Conservation (phyloP, 1,140 invertebrate species). For the Wiebesia pumilae region DNA sequence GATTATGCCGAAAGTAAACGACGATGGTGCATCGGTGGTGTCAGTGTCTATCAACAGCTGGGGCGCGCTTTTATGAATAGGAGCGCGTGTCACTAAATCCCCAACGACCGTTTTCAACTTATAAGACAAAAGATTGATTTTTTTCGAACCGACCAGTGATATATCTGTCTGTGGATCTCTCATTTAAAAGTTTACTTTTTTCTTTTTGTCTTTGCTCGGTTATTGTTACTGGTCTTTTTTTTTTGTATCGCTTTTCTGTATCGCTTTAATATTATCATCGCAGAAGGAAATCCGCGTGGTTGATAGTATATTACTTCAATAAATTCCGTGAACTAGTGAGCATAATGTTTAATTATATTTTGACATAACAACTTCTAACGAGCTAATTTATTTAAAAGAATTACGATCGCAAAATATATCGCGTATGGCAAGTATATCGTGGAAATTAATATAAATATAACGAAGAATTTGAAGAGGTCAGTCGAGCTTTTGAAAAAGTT, state of each 20-base stretch:
- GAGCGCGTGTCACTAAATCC: slow-evolving; percentile 63
- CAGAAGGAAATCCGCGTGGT: too few relatives aligned
- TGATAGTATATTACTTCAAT: too few relatives aligned
- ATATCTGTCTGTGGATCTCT: slow-evolving; percentile 66
- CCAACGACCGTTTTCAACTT: slow-evolving; percentile 67
- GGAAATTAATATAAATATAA: too few relatives aligned
- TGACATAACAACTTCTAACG: too few relatives aligned
- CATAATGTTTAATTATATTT: too few relatives aligned
- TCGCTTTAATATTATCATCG: too few relatives aligned
- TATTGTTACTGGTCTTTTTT: background rate
- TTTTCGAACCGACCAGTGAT: slow-evolving; percentile 64
- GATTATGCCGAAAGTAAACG: slow-evolving; percentile 43
- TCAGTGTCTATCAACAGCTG: slow-evolving; percentile 58
- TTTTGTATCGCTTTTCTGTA: too few relatives aligned
- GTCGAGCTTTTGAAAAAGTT: background rate
- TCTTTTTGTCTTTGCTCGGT: background rate
- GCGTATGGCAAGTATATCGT: too few relatives aligned
- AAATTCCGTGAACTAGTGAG: too few relatives aligned
- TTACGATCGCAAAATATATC: too few relatives aligned
- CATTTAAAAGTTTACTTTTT: slow-evolving; percentile 58
- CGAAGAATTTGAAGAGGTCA: too few relatives aligned
- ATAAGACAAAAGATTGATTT: slow-evolving; percentile 72
- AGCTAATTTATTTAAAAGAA: too few relatives aligned
- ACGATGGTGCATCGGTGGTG: slow-evolving; percentile 40
- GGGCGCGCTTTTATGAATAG: slow-evolving; percentile 64